Evolutionary conservation across 2,888 invertebrate genomes (phyloP).

Genomic region (Erynnis tages): DNA sequence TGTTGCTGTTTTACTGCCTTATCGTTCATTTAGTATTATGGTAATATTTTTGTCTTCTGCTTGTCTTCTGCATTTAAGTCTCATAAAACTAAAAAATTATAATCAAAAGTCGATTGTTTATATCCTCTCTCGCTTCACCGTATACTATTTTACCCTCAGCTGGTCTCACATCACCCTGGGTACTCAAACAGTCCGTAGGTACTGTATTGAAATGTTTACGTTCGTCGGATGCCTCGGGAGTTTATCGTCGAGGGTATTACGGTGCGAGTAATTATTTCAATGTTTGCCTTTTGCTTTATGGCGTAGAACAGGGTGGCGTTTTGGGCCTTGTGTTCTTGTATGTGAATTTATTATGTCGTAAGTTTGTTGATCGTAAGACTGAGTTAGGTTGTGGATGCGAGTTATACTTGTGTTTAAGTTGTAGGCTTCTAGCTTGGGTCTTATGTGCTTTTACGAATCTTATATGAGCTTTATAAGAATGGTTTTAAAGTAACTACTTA

Average conservation of each 20-base stretch:
- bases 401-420: too few relatives aligned
- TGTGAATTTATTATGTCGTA: background rate
- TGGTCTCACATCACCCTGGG: constrained; percentile 10
- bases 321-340: constrained; percentile 3
- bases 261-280: constrained; percentile 29
- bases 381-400: too few relatives aligned
- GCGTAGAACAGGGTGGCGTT: constrained; percentile 2
- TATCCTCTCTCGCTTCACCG: background rate
- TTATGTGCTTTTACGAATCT: too few relatives aligned
- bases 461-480: too few relatives aligned
- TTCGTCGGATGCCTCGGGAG: constrained; percentile 13
- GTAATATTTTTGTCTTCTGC: too few relatives aligned
- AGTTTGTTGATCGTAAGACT: background rate
- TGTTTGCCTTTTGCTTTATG: constrained; percentile 26
- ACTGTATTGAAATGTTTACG: constrained; percentile 24
- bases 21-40: too few relatives aligned
- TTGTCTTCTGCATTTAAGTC: too few relatives aligned
- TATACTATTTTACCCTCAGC: constrained; percentile 3
- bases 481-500: too few relatives aligned
- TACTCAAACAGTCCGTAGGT: constrained; percentile 8
- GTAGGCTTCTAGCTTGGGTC: too few relatives aligned
- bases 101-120: background rate
- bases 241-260: constrained; percentile 15
- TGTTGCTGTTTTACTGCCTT: background rate
- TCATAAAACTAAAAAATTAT: background rate